Evolutionary conservation across 2,113 vertebrate genomes (phyloP).

Genomic region (Pituophis catenifer): DNA sequence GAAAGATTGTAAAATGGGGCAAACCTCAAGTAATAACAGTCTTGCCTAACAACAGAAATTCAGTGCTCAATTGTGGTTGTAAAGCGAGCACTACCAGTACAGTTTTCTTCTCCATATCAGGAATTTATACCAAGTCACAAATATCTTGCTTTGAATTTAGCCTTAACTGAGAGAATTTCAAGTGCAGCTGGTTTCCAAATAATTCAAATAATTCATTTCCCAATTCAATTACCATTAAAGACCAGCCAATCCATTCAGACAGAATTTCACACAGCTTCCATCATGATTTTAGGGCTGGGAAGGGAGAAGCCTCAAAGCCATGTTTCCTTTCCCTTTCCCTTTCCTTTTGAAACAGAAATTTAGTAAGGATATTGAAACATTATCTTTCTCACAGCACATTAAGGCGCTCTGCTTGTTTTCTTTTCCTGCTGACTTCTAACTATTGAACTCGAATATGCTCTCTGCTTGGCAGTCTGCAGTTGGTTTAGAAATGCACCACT

Average conservation of each 20-base stretch:
- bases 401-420: conserved; percentile 24
- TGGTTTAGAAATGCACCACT: conserved; percentile 1
- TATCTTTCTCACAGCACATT: conserved; percentile 36
- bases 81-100: not conserved
- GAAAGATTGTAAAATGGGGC: not conserved
- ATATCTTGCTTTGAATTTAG: conserved; percentile 72
- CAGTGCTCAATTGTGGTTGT: not conserved
- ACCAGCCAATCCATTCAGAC: conserved; percentile 32
- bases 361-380: conserved; percentile 39
- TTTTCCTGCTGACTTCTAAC: not conserved
- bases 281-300: conserved; percentile 54
- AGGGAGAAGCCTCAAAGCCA: conserved; percentile 47
- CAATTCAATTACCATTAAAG: not conserved
- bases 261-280: conserved; percentile 64
- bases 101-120: conserved; percentile 61
- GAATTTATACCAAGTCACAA: conserved; percentile 69
- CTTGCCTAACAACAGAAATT: not conserved
- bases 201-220: conserved; percentile 11
- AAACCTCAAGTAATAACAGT: not conserved
- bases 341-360: conserved; percentile 56
- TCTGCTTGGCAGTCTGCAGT: conserved; percentile 27
- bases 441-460: not conserved
- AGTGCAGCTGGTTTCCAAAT: conserved; percentile 66
- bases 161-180: conserved; percentile 57
- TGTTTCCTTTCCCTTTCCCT: not conserved